Base-by-base conservation (phyloP, 2,113 vertebrate species). In the Strix aluco region DNA sequence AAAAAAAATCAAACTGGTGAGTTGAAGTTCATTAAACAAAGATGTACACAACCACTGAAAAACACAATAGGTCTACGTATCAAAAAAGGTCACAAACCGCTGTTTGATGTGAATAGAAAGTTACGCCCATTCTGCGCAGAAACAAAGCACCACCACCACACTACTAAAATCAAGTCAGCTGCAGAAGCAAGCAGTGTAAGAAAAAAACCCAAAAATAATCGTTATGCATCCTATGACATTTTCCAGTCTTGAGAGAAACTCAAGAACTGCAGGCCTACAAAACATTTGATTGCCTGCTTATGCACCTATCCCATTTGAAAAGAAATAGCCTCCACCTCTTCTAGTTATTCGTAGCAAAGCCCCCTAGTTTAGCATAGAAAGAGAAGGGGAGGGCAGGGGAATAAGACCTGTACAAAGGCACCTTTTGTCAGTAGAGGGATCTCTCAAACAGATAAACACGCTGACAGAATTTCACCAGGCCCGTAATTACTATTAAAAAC, bases 401-500 rank as follows among this genome's bases (percentile, higher is more conserved):
- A 27, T 30, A 80, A 94, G 72, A 89, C 78, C 81, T 59, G 66
- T 63, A 58, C 88, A 63, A 72, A 97, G 87, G 83, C 94, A 75
- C 74, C 78, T 96, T 94, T 65, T 93, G 78, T 85, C 86, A 93
- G 85, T 23, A 61, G 3, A 71, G 77, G 57, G 93, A 81, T 81
- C 71, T 73, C 90, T 79, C 71, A 23, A 84, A 81, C 7, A 94
- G 69, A 72, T 20, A 95, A 88, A 87, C 74, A 88, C 16, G 88
- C 40, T 79, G 36, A 57, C 29, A 5, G 62, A 78, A 92, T 92
- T 69, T 59, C 81, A 95, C 88, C 72, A 84, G 91, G 88, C 78
- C 84, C 47, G 51, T 16, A 52, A 51, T 91, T 62, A 17, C 70
- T 57, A 16, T 17, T 32, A 63, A 87, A 63, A 9, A 51, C 42